A percentile compares a stretch with the other conserved stretches of the same genome.
Conservation (phyloP, 2,888 invertebrate genomes). For the Athalia circularis region DNA sequence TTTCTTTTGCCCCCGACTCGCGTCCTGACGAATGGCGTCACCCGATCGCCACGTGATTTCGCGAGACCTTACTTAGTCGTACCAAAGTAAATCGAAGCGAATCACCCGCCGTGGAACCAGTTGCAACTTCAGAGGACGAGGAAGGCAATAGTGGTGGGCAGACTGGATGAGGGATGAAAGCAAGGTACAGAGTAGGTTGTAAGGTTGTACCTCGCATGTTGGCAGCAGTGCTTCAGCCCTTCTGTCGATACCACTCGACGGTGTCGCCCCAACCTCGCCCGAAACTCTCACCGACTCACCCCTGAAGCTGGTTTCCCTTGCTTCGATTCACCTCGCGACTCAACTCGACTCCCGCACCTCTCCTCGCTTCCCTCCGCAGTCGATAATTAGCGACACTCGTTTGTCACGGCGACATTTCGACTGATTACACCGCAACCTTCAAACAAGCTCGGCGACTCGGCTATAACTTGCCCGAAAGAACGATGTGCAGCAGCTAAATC, state of each 20-base stretch:
- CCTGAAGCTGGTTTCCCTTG: background rate
- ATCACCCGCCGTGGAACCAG: slow-evolving; percentile 22
- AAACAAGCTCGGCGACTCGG: slow-evolving; percentile 17
- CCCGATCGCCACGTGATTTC: slow-evolving; percentile 33
- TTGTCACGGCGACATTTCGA: slow-evolving; percentile 65
- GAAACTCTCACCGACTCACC: slow-evolving; percentile 28
- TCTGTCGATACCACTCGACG: slow-evolving; percentile 60
- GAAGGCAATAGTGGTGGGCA: background rate
- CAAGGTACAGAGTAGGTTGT: slow-evolving; percentile 8
- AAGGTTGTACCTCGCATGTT: slow-evolving; percentile 50
- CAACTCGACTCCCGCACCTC: background rate
- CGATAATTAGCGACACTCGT: slow-evolving; percentile 70
- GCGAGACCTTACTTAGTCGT: background rate
- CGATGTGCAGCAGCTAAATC: background rate
- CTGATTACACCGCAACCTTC: slow-evolving; percentile 63
- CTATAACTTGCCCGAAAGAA: background rate
- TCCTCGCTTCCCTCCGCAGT: slow-evolving; percentile 53
- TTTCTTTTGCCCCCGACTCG: background rate
- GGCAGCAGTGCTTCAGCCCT: slow-evolving; percentile 49
- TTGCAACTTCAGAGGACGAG: slow-evolving; percentile 3
- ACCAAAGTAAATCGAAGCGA: slow-evolving; percentile 31
- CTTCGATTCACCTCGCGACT: background rate
- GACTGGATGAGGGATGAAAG: slow-evolving; percentile 13
- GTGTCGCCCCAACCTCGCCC: slow-evolving; percentile 50
- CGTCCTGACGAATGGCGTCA: slow-evolving; percentile 32